Evolutionary conservation across 2,888 invertebrate genomes (phyloP).

Genomic region (Ophonus ardosiacus): DNA sequence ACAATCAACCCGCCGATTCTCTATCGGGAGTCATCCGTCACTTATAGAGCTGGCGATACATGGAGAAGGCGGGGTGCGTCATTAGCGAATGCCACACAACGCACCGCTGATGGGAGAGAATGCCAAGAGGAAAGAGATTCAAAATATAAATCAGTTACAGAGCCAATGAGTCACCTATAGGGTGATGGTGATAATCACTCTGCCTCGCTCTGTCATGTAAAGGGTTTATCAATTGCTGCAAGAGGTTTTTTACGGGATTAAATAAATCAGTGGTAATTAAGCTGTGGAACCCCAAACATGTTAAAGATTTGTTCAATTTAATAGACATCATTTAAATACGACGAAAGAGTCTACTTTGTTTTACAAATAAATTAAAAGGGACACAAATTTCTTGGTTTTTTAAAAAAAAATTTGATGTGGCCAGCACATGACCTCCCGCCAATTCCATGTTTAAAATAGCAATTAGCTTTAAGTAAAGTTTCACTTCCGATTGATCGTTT

Average conservation of each 20-base stretch:
- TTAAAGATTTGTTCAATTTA: neutral
- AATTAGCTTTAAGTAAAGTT: too few relatives aligned
- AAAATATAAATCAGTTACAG: conserved; percentile 47
- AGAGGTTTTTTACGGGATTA: conserved; percentile 18
- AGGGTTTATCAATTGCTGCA: conserved; percentile 37
- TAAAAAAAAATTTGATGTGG: too few relatives aligned
- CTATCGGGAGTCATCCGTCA: conserved; percentile 75
- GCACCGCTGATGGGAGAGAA: conserved; percentile 42
- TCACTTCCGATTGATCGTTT: too few relatives aligned
- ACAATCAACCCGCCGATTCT: conserved; percentile 70
- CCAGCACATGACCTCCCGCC: too few relatives aligned
- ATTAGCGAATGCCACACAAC: conserved; percentile 69
- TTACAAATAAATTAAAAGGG: too few relatives aligned
- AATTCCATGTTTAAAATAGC: too few relatives aligned
- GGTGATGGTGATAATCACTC: conserved; percentile 19
- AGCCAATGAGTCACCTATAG: conserved; percentile 8
- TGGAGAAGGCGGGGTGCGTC: conserved; percentile 71
- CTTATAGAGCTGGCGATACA: conserved; percentile 72
- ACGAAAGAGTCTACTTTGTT: too few relatives aligned
- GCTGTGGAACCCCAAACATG: conserved; percentile 28
- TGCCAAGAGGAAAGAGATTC: conserved; percentile 35
- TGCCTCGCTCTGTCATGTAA: conserved; percentile 11
- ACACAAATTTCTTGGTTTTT: too few relatives aligned
- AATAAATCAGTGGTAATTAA: conserved; percentile 34
- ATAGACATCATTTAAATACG: neutral